These are phyloP conservation scores for Monopis laevigella DNA, from an alignment of 2,888 invertebrate species.

Conservation along the genomic window DNA sequence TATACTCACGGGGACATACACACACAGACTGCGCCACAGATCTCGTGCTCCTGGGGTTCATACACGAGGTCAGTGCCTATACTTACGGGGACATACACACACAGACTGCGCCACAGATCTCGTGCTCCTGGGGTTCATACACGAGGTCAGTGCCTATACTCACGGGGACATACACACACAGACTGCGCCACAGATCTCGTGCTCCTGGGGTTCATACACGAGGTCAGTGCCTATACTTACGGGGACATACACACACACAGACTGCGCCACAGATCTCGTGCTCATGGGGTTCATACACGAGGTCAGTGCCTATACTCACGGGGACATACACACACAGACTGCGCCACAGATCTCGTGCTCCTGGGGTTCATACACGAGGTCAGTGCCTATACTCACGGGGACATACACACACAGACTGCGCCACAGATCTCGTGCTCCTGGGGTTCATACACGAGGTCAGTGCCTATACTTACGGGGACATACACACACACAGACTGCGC, in stretches of 20 bases:
- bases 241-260: no score
- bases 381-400: conserved; percentile 19
- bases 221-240: conserved; percentile 65
- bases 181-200: conserved; percentile 85
- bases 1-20: background rate
- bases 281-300: no score
- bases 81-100: conserved; percentile 51
- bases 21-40: conserved; percentile 72
- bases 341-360: conserved; percentile 93
- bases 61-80: conserved; percentile 80
- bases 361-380: conserved; percentile 98
- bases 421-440: conserved; percentile 93
- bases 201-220: conserved; percentile 96
- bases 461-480: background rate
- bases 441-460: conserved; percentile 96
- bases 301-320: conserved; percentile 53
- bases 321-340: conserved; percentile 71
- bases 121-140: conserved; percentile 96
- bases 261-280: no score
- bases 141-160: conserved; percentile 73
- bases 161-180: background rate
- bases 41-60: conserved; percentile 96
- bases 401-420: conserved; percentile 30
- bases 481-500: background rate
- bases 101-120: conserved; percentile 90